phyloP scores from a whole-genome alignment of 1,140 invertebrate genomes.

The Sinonovacula constricta region DNA sequence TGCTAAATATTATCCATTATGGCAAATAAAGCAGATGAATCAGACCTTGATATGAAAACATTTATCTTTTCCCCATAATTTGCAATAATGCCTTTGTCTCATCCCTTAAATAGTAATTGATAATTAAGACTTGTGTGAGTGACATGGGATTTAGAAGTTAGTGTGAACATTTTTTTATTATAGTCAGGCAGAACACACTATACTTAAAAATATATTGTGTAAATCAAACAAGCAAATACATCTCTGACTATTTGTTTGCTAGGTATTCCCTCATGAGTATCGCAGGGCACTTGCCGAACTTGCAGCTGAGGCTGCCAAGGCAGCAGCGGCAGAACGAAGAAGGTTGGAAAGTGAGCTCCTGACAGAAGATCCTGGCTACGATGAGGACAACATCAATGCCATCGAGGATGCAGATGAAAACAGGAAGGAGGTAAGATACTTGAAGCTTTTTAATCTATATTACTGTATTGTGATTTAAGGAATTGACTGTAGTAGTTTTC shows the following conservation, averaged over 20 bases:
- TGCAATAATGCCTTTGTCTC: too few species aligned
- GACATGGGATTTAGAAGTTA: too few species aligned
- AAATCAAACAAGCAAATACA: not conserved
- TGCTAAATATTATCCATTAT: too few species aligned
- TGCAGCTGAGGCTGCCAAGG: conserved; percentile 80
- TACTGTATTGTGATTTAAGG: too few species aligned
- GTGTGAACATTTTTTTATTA: not conserved
- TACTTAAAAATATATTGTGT: conserved; percentile 15
- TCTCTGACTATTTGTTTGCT: conserved; percentile 10
- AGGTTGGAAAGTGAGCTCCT: conserved; percentile 26
- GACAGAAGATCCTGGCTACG: conserved; percentile 61
- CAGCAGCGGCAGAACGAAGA: conserved; percentile 3
- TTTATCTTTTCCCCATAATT: too few species aligned
- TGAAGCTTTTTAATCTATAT: too few species aligned
- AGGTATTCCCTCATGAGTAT: conserved; percentile 97
- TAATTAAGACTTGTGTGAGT: too few species aligned
- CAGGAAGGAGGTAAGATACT: conserved; percentile 53
- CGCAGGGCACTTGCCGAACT: conserved; percentile 91
- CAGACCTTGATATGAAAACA: too few species aligned
- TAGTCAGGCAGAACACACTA: not conserved
- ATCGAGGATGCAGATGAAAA: conserved; percentile 58
- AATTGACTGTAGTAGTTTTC: too few species aligned
- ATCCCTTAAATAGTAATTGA: too few species aligned
- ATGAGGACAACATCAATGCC: conserved; percentile 71
- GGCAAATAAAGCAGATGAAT: too few species aligned